phyloP scores from a whole-genome alignment of 2,113 vertebrate species.

The Crotalus horridus region DNA sequence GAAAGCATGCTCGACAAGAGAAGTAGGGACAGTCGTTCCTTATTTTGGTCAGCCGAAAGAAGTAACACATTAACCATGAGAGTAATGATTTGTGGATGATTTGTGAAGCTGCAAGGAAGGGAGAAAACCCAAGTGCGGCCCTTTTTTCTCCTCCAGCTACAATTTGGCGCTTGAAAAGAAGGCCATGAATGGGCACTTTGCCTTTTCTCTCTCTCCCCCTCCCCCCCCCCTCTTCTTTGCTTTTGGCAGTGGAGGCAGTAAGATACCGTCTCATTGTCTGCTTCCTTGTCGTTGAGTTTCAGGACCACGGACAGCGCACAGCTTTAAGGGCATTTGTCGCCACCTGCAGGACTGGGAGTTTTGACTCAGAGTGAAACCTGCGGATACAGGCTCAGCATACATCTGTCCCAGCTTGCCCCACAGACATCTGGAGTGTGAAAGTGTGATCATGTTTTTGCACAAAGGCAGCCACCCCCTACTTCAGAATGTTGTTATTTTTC shows the following conservation, averaged over 20 bases:
- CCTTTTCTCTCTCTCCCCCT: no score
- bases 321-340: slow-evolving; percentile 58
- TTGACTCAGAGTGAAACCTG: background rate
- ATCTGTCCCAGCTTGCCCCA: background rate
- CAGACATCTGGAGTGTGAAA: background rate
- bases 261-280: background rate
- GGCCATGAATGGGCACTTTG: background rate
- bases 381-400: background rate
- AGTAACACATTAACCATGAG: no score
- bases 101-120: background rate
- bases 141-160: no score
- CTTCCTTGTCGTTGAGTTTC: background rate
- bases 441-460: background rate
- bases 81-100: background rate
- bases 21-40: background rate
- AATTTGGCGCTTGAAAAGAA: background rate
- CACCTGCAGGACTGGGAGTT: slow-evolving; percentile 42
- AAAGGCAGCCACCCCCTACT: no score
- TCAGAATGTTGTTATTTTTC: background rate
- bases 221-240: no score
- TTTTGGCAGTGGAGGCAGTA: background rate
- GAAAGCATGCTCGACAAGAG: background rate
- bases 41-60: background rate
- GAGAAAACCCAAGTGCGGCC: background rate
- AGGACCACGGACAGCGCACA: slow-evolving; percentile 62